Evolutionary conservation across 30 jellyfish, hydroid and myxozoan genomes (phyloP), one percentile per base, ranked within the genome.

Genomic region (Turritopsis rubra): DNA sequence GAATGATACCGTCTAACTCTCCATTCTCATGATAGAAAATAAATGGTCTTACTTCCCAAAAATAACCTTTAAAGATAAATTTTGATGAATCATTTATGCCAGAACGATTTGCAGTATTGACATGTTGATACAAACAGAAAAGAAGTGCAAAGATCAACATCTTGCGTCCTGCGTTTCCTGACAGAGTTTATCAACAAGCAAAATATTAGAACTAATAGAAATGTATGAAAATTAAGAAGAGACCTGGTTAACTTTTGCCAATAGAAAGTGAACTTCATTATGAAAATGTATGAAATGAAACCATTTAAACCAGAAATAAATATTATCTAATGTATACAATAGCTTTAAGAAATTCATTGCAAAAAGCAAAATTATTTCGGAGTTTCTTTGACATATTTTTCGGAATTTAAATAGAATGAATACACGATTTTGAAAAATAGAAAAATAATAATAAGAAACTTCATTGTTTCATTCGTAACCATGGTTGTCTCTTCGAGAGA

Each of bases 21-120:
- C 70, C 70, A 81, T 80, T 31, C 16, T 65, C 75, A 28, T 66
- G 22, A 21, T 16, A 21, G 25, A 60, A 82, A 26, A 82, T 68
- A 82, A 26, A 82, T 21, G 88, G 88, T 28, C 66, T 82, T 23
- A 82, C 24, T 71, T 82, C 87, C 88, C 88, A 82, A 72, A 65
- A 82, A 28, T 29, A 24, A 0, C 52, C 73, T 19, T 66, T 71
- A 0, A 41, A 82, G 60, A 41, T 3, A 41, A 41, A 41, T 41
- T 41, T n/a, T n/a, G n/a, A n/a, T n/a, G n/a, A n/a, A n/a, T n/a
- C 9, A 13, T 41, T 41, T 5, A 41, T 3, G 60, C 60, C 60
- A 41, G 60, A 41, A 41, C 13, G 60, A 13, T 41, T 5, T 41
- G 60, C 5, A 13, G 60, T 41, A 13, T 13, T 41, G 60, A 13